Base-by-base conservation (phyloP, 2,888 invertebrate genomes). In the Icerya purchasi region DNA sequence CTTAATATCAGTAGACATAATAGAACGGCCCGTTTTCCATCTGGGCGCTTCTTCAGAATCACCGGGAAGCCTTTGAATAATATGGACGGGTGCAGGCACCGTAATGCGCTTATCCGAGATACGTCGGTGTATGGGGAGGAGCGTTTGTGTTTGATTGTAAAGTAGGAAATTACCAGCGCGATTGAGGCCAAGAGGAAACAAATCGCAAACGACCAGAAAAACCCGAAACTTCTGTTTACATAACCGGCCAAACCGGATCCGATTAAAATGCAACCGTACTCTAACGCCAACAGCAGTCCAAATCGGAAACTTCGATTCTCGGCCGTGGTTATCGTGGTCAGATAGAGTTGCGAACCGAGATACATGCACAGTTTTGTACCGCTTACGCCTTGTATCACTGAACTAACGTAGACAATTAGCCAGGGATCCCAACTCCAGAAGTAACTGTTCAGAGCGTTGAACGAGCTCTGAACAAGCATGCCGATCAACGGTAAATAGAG, bases 231-330 rank as follows among this genome's bases (percentile, higher is more conserved):
- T 5, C 54, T 54, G 2, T 63, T 58, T 22, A 63, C 5, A 20
- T 54, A 58, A 2, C 63, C 63, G 14, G 63, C 54, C 10, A 61
- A 21, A 2, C 63, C 62, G 14, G 54, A 58, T 2, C 60, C 62
- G 18, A 62, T 52, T 5, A 59, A 23, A 10, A 57, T 25, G 14
- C 61, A 55, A 1, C 60, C 20, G 3, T 59, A 56, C 50, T 50
- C 61, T 0, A 53, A 18, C 2, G 63, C 62, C 22, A 61, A 62
- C 20, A 65, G 14, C 14, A 36, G 14, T 36, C 36, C 36, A 14
- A 36, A 36, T 36, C 36, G 36, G 14, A 36, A 36, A 36, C 36
- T 36, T 8, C 36, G 36, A 36, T 36, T 36, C 36, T 14, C 8
- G 5, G 14, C 36, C 8, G 8, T 36, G 14, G 8, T 36, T 8